These are phyloP conservation scores for Seriola rivoliana DNA, from an alignment of 2,113 vertebrate genomes.

Conservation along the genomic window DNA sequence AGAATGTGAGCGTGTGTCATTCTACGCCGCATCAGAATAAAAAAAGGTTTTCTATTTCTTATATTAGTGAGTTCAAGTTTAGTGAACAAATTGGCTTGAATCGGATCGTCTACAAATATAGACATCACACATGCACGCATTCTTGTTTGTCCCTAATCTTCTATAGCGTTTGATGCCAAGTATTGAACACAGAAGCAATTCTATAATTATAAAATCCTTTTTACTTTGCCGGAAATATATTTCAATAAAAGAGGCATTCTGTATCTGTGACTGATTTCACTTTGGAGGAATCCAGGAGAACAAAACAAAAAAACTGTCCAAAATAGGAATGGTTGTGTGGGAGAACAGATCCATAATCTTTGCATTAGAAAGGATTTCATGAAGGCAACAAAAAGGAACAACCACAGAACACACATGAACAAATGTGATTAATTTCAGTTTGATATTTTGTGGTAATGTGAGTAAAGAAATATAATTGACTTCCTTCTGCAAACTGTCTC, in stretches of 20 bases:
- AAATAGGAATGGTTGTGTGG: conserved; percentile 29
- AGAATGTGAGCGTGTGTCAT: not conserved
- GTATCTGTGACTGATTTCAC: conserved; percentile 49
- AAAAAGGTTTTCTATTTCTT: not conserved
- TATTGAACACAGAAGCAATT: conserved; percentile 41
- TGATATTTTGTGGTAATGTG: not conserved
- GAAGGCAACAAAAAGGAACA: conserved; percentile 5
- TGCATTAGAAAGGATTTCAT: conserved; percentile 48
- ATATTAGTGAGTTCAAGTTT: conserved; percentile 12
- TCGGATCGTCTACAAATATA: conserved; percentile 40
- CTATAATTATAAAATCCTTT: conserved; percentile 60
- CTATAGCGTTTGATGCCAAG: conserved; percentile 14
- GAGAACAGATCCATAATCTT: conserved; percentile 32
- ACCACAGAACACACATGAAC: not conserved
- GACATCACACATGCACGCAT: conserved; percentile 15
- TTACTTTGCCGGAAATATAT: conserved; percentile 43
- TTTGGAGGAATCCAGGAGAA: conserved; percentile 24
- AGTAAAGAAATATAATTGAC: not conserved
- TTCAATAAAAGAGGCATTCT: conserved; percentile 33
- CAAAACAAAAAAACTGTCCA: conserved; percentile 20
- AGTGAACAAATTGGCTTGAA: conserved; percentile 27
- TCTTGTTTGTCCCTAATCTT: conserved; percentile 52
- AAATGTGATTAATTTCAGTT: conserved; percentile 25
- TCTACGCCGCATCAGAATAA: not conserved
- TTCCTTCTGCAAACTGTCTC: too few relatives aligned